phyloP scores from a whole-genome alignment of 2,113 vertebrate species.

The Polypterus senegalus region DNA sequence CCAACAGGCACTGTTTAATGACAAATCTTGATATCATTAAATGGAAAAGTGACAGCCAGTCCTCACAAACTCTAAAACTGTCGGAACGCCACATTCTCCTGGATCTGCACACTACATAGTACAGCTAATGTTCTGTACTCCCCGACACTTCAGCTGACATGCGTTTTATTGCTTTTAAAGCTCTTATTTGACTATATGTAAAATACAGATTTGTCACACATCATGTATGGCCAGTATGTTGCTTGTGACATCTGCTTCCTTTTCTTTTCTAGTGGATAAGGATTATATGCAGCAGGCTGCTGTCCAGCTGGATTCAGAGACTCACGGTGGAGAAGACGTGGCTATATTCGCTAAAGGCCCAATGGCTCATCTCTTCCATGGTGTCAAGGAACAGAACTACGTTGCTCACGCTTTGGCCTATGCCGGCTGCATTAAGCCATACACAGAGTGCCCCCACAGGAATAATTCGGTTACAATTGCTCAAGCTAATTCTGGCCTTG shows the following conservation, averaged over 20 bases:
- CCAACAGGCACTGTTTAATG: too few relatives aligned
- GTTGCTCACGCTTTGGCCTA: constrained; percentile 62
- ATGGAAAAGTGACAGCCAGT: too few relatives aligned
- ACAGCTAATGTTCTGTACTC: too few relatives aligned
- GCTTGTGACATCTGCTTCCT: not conserved
- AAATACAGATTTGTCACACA: too few relatives aligned
- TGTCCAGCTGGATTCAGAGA: constrained; percentile 53
- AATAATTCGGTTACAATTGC: constrained; percentile 8
- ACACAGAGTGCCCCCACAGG: constrained; percentile 41
- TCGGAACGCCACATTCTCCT: too few relatives aligned
- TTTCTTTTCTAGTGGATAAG: constrained; percentile 37
- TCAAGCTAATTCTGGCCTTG: constrained; percentile 8
- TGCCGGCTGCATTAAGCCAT: constrained; percentile 54
- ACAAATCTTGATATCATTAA: too few relatives aligned
- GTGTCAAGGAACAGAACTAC: constrained; percentile 62
- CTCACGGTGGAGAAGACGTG: constrained; percentile 62
- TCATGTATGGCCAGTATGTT: too few relatives aligned
- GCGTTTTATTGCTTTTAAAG: too few relatives aligned
- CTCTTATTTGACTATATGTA: too few relatives aligned
- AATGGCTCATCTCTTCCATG: constrained; percentile 63
- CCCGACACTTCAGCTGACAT: too few relatives aligned
- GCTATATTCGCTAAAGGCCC: constrained; percentile 61
- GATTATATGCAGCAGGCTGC: constrained; percentile 65
- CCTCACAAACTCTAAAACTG: too few relatives aligned
- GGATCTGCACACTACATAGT: too few relatives aligned